Evolutionary conservation across 1,140 invertebrate species (phyloP).

Genomic region (Yoshiicerus persimilis): DNA sequence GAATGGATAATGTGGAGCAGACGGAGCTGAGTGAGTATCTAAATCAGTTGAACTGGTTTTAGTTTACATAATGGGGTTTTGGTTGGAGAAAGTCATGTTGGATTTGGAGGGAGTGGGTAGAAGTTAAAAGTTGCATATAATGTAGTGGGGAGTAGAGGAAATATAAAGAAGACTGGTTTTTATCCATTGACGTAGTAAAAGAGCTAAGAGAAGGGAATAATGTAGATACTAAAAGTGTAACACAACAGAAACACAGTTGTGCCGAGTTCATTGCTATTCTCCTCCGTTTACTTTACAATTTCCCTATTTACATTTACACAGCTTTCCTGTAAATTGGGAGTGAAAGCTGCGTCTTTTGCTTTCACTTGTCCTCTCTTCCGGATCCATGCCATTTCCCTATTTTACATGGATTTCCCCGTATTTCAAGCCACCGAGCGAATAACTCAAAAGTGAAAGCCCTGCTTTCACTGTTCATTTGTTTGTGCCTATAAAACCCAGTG

Average conservation of each 20-base stretch:
- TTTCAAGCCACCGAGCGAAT: no score
- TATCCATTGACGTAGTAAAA: no score
- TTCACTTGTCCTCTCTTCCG: background rate
- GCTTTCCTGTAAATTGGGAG: background rate
- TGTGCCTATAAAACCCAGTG: background rate
- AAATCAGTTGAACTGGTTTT: background rate
- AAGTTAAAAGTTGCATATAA: no score
- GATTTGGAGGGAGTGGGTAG: no score
- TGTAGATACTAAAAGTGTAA: background rate
- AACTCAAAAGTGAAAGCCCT: no score
- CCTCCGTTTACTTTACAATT: background rate
- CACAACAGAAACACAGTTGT: background rate
- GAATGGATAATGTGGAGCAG: background rate
- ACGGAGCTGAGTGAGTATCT: background rate
- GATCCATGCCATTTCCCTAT: no score
- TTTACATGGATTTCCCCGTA: no score
- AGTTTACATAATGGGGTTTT: background rate
- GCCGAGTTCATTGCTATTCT: background rate
- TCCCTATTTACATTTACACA: background rate
- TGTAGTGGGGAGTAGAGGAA: no score
- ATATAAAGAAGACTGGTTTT: background rate
- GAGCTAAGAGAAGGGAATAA: background rate
- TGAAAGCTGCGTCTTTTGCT: background rate
- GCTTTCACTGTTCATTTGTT: background rate
- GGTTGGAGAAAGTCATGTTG: background rate